Evolutionary conservation across 2,888 invertebrate genomes (phyloP), one percentile per base, ranked within the genome.

Genomic region (Lottia scabra): DNA sequence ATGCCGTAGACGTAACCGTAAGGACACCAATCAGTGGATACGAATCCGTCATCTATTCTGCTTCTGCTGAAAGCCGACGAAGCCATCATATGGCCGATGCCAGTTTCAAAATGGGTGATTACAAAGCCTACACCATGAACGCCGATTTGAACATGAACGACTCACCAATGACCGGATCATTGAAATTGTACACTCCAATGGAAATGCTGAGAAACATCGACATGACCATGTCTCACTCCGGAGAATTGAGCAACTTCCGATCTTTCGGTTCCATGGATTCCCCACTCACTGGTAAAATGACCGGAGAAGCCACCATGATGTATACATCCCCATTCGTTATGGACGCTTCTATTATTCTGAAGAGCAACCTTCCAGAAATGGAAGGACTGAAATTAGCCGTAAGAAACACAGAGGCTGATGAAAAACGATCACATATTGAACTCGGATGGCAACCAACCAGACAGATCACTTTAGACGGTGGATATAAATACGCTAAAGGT

Each of bases 11-110:
- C 0, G 44, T 81, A 6, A 77, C 68, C 23, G 27, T 82, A 1
- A 78, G 77, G 69, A 81, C 81, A 26, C 83, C 82, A n/a, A 70
- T 80, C 27, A 19, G 66, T 26, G 72, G 72, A 38, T 79, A 72
- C 16, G 66, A 74, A 70, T 64, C 56, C n/a, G 56, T 56, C 19
- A 19, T 56, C n/a, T 56, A 56, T 56, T 56, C 56, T 56, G 56
- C n/a, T 19, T 56, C 56, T 4, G 56, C 16, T 56, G 56, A 15
- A 15, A 56, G 19, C 56, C 56, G 19, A 56, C 15, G 8, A 8
- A n/a, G 19, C n/a, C 56, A 19, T 56, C 19, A 56, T 12, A 19
- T 19, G 19, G 19, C 19, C n/a, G 56, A 56, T 19, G 56, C 56
- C 1, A 56, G 56, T 56, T 56, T 56, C 19, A 56, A 56, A 56